Conservation (phyloP, 2,888 invertebrate species). For the Achlya flavicornis region DNA sequence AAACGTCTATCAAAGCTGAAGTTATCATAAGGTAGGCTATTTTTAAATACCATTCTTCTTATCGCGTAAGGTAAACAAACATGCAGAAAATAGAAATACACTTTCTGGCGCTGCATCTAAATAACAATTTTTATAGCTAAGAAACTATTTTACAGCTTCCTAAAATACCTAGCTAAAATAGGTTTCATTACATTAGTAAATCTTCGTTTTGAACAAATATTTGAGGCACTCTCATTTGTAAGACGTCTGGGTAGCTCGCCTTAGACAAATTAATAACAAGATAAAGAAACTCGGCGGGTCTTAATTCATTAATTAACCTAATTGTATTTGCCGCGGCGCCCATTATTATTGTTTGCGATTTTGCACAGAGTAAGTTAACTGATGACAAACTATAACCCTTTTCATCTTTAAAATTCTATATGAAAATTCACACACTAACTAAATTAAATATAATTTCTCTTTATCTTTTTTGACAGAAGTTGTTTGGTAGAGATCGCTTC, state of each 20-base stretch:
- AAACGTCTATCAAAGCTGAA: no score
- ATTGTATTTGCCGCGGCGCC: constrained; percentile 79
- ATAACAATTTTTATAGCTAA: not conserved
- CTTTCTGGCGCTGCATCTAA: not conserved
- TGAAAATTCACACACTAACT: no score
- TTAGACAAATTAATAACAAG: constrained; percentile 83
- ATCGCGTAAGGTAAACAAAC: not conserved
- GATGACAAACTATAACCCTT: not conserved
- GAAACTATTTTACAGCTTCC: not conserved
- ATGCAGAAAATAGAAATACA: no score
- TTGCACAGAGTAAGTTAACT: constrained; percentile 42
- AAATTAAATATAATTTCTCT: no score
- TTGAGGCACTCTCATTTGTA: constrained; percentile 73
- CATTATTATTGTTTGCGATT: constrained; percentile 73
- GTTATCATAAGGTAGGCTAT: no score
- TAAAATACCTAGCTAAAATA: constrained; percentile 17
- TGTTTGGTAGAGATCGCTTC: no score
- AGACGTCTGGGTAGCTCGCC: constrained; percentile 71
- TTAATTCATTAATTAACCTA: constrained; percentile 84
- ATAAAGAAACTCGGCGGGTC: constrained; percentile 82
- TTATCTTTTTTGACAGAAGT: no score
- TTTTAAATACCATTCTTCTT: no score
- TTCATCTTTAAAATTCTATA: no score
- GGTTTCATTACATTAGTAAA: constrained; percentile 32
- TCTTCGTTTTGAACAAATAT: constrained; percentile 61